Conservation (phyloP, 2,113 vertebrate species). For the Zeus faber region DNA sequence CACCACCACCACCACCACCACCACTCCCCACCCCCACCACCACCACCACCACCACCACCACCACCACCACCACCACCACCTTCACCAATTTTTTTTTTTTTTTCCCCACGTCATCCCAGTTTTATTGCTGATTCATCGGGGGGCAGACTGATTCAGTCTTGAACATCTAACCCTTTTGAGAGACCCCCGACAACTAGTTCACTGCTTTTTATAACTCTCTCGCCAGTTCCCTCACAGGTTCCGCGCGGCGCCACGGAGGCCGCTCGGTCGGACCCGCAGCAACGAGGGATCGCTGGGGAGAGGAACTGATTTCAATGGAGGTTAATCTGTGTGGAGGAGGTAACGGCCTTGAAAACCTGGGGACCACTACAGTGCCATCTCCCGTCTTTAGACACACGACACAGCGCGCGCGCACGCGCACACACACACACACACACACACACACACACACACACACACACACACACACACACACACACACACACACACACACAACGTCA, state of each 20-base stretch:
- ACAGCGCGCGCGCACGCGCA: background rate
- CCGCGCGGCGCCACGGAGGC: conserved; percentile 45
- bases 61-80: no score
- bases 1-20: no score
- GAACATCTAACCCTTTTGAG: conserved; percentile 42
- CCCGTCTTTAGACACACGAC: no score
- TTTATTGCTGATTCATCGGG: conserved; percentile 93
- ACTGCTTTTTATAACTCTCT: no score
- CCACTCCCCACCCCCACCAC: no score
- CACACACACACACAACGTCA: conserved; percentile 19
- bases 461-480: conserved; percentile 3
- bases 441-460: conserved; percentile 4
- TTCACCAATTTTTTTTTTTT: no score
- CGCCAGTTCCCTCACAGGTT: no score
- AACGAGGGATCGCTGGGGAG: conserved; percentile 26
- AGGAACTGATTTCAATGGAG: conserved; percentile 22
- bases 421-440: conserved; percentile 1
- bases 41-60: no score
- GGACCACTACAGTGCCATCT: no score
- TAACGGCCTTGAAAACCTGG: conserved; percentile 25
- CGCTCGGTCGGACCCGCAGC: conserved; percentile 8
- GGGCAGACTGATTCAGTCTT: conserved; percentile 67
- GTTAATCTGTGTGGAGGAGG: conserved; percentile 25
- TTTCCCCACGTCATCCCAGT: no score
- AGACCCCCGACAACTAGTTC: no score